Evolutionary conservation across 1,140 invertebrate species (phyloP).

Genomic region (Bacillus rossius): DNA sequence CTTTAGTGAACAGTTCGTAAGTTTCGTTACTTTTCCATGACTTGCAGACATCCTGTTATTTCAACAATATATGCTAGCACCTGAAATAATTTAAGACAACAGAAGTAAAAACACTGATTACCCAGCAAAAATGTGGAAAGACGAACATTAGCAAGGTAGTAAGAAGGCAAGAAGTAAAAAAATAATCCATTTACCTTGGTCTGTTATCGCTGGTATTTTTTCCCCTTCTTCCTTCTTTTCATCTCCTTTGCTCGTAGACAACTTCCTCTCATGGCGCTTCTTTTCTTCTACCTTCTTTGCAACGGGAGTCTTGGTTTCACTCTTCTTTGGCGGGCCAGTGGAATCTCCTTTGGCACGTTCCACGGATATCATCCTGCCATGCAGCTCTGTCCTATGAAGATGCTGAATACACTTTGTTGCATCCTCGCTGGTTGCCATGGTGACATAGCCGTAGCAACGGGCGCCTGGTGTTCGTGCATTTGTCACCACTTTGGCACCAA

Average conservation of each 20-base stretch:
- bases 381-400: constrained; percentile 83
- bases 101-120: too few species aligned
- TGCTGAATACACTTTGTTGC: constrained; percentile 85
- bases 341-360: constrained; percentile 54
- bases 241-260: constrained; percentile 4
- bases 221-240: constrained; percentile 21
- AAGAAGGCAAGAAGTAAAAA: too few species aligned
- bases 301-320: constrained; percentile 10
- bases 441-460: constrained; percentile 91
- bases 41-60: too few species aligned
- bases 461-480: constrained; percentile 87
- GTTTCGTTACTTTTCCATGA: too few species aligned
- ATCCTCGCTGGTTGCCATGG: constrained; percentile 84
- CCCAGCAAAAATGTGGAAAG: too few species aligned
- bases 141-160: too few species aligned
- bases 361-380: constrained; percentile 89
- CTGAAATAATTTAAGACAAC: too few species aligned
- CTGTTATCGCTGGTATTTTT: constrained; percentile 19
- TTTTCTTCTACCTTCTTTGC: constrained; percentile 20
- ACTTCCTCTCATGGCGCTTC: constrained; percentile 12
- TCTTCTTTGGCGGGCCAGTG: constrained; percentile 20
- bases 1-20: too few species aligned
- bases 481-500: constrained; percentile 94
- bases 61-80: too few species aligned
- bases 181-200: constrained; percentile 4